A percentile compares a stretch with the other conserved stretches of the same genome.
These are phyloP conservation scores for Anaspis maculata DNA, from an alignment of 2,888 invertebrate genomes.

Conservation along the genomic window DNA sequence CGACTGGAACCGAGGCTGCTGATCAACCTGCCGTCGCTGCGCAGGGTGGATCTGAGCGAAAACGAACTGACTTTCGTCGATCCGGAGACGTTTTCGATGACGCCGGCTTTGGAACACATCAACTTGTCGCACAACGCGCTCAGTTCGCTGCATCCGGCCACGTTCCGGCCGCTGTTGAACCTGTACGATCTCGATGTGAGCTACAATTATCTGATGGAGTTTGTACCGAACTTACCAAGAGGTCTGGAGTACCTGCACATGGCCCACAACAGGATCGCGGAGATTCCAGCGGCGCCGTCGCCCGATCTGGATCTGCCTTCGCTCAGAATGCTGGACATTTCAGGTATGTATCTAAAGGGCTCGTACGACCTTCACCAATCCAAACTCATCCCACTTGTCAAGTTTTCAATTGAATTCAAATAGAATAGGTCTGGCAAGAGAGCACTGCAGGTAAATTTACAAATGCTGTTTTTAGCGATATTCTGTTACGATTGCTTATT, in stretches of 20 bases:
- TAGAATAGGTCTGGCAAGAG: no score
- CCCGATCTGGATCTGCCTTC: slow-evolving; percentile 65
- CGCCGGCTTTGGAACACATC: slow-evolving; percentile 65
- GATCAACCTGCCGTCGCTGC: slow-evolving; percentile 64
- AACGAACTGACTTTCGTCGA: slow-evolving; percentile 65
- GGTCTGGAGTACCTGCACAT: slow-evolving; percentile 68
- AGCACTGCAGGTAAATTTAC: no score
- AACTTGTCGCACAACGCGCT: slow-evolving; percentile 73
- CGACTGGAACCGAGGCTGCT: slow-evolving; percentile 64
- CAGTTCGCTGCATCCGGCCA: slow-evolving; percentile 62
- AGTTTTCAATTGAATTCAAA: no score
- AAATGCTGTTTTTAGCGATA: no score
- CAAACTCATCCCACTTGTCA: no score
- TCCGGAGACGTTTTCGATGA: slow-evolving; percentile 63
- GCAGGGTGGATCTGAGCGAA: slow-evolving; percentile 67
- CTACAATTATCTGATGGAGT: slow-evolving; percentile 61
- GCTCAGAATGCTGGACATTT: slow-evolving; percentile 65
- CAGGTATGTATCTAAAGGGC: slow-evolving; percentile 32
- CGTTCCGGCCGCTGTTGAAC: slow-evolving; percentile 64
- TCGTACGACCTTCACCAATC: no score
- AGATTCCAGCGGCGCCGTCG: slow-evolving; percentile 55
- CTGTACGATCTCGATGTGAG: slow-evolving; percentile 74
- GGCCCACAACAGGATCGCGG: slow-evolving; percentile 61
- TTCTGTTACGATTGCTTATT: no score
- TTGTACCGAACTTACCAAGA: slow-evolving; percentile 69